Conservation (phyloP, 2,113 vertebrate genomes). For the Machaerirhynchus nigripectus region DNA sequence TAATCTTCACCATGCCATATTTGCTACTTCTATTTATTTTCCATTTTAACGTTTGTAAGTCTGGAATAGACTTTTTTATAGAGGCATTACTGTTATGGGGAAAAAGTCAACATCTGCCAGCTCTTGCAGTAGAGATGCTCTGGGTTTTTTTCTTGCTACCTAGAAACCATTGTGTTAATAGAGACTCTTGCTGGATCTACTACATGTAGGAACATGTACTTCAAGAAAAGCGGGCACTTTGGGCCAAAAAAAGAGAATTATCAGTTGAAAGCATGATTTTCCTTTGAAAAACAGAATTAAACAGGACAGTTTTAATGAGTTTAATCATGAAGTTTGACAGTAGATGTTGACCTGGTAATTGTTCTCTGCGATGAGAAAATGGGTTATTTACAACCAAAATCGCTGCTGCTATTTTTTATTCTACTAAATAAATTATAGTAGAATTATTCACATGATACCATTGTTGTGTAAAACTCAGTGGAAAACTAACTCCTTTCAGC, state of each 20-base stretch:
- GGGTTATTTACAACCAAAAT: neutral
- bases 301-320: neutral
- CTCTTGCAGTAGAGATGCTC: neutral
- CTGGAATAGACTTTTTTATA: slow-evolving; percentile 1
- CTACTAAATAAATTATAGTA: neutral
- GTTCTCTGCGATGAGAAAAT: neutral
- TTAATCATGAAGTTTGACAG: neutral
- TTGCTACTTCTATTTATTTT: slow-evolving; percentile 39
- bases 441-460: neutral
- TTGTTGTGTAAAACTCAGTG: neutral
- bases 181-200: neutral
- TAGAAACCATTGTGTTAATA: slow-evolving; percentile 21
- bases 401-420: neutral
- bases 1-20: neutral
- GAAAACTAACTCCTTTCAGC: neutral
- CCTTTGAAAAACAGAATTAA: neutral
- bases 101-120: slow-evolving; percentile 46
- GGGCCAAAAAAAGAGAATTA: neutral
- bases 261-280: neutral
- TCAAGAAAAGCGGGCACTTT: neutral
- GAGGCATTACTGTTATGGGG: neutral
- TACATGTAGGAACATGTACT: neutral
- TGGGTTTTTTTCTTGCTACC: neutral
- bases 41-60: neutral
- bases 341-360: neutral